Evolutionary conservation across 2,888 invertebrate species (phyloP).

Genomic region (Mamestra brassicae): DNA sequence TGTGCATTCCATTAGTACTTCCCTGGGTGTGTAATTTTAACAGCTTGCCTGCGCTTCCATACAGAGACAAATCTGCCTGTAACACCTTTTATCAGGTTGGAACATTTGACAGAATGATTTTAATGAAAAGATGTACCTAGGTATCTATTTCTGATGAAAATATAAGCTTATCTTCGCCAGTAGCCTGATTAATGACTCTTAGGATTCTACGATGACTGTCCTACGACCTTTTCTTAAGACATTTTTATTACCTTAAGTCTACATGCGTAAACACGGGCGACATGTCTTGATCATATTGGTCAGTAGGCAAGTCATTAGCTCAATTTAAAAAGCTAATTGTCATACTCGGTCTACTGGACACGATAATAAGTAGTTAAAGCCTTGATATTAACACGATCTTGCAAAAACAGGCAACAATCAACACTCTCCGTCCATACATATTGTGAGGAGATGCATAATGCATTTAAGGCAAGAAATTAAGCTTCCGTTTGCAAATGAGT

Average conservation of each 20-base stretch:
- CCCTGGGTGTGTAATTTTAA: neutral
- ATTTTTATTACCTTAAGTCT: neutral
- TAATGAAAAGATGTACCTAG: too few relatives aligned
- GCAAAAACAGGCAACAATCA: conserved; percentile 3
- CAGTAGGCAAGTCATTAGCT: conserved; percentile 16
- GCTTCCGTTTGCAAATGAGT: conserved; percentile 28
- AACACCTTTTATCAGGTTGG: too few relatives aligned
- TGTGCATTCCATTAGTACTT: neutral
- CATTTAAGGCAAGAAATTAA: conserved; percentile 6
- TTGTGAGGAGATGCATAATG: conserved; percentile 9
- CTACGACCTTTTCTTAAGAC: neutral
- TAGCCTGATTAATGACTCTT: neutral
- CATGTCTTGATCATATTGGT: conserved; percentile 13
- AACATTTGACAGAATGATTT: neutral
- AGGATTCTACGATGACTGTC: neutral
- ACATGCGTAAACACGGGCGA: neutral
- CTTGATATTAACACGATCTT: conserved; percentile 18
- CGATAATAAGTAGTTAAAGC: conserved; percentile 30
- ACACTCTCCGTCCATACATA: conserved; percentile 25
- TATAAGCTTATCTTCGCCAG: neutral
- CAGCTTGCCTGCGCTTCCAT: neutral
- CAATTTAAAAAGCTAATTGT: conserved; percentile 15
- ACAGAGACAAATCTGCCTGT: too few relatives aligned
- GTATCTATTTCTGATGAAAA: neutral
- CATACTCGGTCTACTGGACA: conserved; percentile 9